Evolutionary conservation across 2,113 vertebrate genomes (phyloP), one percentile per base, ranked within the genome.

Genomic region (Toxotes chatareus): DNA sequence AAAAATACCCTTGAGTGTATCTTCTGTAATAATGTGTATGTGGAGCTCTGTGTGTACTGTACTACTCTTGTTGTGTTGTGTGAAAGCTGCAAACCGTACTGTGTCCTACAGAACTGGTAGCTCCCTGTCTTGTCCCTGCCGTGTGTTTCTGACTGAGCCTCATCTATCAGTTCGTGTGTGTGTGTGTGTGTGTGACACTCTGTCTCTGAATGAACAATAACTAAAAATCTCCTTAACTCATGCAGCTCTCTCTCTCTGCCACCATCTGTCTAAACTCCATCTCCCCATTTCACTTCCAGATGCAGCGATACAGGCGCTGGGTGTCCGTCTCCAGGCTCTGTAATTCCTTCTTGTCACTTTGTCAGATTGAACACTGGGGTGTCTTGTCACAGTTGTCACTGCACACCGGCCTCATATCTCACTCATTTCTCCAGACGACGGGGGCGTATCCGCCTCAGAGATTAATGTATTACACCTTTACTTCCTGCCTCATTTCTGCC

Each of bases 341-440:
- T 70, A 76, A 82, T 81, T 88, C 85, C 66, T 49, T 63, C 68
- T 27, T 73, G 84, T 89, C 88, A 76, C 38, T 67, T 53, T 76
- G 74, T 91, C 84, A 86, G 75, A 67, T 60, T 69, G 63, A 85
- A 86, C 89, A 77, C 63, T 0, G 57, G 65, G 66, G 34, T n/a
- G 73, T 78, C 86, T 84, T 74, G 87, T 90, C 91, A 80, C 55
- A 64, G 47, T 67, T 69, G 87, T 89, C 90, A 61, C 47, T 7
- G 55, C 72, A 34, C 81, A 21, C 17, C 71, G 4, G 77, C 77
- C 67, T 86, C 77, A 82, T 53, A 80, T 79, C 85, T 84, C 85
- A 82, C 82, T 80, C 64, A 82, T 86, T 65, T 80, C 70, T 44
- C 46, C 70, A 73, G 60, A 47, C 46, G 40, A 69, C 60, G 44